Evolutionary conservation across 2,797 vertebrate genomes (phyloP), one percentile per base, ranked within the genome.

Genomic region (Galago senegalensis): DNA sequence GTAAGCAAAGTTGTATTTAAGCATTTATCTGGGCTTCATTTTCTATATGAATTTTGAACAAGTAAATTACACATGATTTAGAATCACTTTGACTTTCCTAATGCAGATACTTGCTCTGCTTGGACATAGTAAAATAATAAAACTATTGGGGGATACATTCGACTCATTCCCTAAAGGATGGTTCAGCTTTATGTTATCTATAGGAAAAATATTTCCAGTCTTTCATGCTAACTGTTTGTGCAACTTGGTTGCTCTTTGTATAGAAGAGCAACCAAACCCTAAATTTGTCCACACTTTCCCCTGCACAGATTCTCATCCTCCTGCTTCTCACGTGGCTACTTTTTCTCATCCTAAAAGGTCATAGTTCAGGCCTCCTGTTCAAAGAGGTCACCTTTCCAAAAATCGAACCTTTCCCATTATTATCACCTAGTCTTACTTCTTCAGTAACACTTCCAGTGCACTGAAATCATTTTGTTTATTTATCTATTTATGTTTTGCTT

Each of bases 391-490:
- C 37, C 49, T 89, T 75, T 63, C 43, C 43, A n/a, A 43, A 83
- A 86, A 29, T 16, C 53, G 40, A 70, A 53, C 18, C 7, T 34
- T 94, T 49, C 3, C 27, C 53, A 7, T 65, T 34, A 29, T 29
- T 61, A 3, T 43, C 69, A 31, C 56, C 27, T 4, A 82, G n/a
- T 65, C 77, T 87, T 72, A 5, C 40, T 69, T 67, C 46, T 77
- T 69, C 21, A 73, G 0, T 82, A 58, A 29, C 34, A 82, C 29
- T 49, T 82, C 17, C 2, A 20, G 14, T 20, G 1, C 31, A 17
- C 10, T 87, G 25, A 87, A 82, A 82, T 81, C 21, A 88, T 91
- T 92, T 91, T 65, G 16, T 49, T 83, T 40, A 72, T 43, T 77
- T 72, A 63, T 83, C 53, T 40, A 10, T 73, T 80, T 79, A 46